A percentile compares a stretch with the other conserved stretches of the same genome.
Evolutionary conservation across 1,140 invertebrate species (phyloP).

Genomic region (Dreissena rostriformis): DNA sequence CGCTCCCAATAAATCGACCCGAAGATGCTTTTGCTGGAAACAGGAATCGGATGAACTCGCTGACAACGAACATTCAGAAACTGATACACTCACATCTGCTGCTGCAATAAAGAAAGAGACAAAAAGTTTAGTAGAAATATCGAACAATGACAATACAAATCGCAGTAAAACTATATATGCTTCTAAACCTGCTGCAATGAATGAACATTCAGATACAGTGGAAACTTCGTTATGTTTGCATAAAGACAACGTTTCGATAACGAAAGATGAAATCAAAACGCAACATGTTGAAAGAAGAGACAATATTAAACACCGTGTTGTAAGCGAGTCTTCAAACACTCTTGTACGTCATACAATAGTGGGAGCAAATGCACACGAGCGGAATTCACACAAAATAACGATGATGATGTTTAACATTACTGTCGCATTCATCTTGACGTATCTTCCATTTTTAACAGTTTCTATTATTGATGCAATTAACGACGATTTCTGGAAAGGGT

Average conservation of each 20-base stretch:
- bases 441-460: constrained; percentile 60
- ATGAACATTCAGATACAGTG: neutral
- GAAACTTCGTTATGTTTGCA: neutral
- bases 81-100: neutral
- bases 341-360: constrained; percentile 14
- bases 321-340: neutral
- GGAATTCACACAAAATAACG: constrained; percentile 47
- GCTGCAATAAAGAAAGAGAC: neutral
- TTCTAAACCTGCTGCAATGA: neutral
- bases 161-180: neutral
- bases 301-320: constrained; percentile 2
- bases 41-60: neutral
- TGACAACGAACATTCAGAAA: too few relatives aligned
- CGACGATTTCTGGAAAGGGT: constrained; percentile 32
- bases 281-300: neutral
- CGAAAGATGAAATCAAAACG: neutral
- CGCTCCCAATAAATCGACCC: neutral
- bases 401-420: constrained; percentile 64
- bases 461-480: constrained; percentile 54
- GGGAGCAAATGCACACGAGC: constrained; percentile 7
- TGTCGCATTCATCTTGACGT: constrained; percentile 61
- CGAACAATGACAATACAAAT: neutral
- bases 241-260: too few relatives aligned
- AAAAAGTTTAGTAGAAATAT: neutral
- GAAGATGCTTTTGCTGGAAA: neutral